Conservation (phyloP, 2,113 vertebrate species). For the Progne subis region DNA sequence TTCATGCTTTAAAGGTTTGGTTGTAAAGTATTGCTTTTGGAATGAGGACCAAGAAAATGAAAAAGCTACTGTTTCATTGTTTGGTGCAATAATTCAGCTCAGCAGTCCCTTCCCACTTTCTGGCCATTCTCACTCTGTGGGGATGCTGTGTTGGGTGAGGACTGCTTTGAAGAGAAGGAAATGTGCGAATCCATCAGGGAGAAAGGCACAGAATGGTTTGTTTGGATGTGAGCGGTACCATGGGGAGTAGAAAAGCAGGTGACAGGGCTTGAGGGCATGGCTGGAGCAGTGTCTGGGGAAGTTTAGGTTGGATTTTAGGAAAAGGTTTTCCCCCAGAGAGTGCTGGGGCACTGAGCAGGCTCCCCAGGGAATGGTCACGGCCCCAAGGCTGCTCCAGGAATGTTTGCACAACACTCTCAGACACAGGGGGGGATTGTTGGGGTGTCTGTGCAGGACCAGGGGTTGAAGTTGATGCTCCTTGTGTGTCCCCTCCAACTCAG, state of each 20-base stretch:
- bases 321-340: neutral
- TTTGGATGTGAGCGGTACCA: neutral
- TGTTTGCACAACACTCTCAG: neutral
- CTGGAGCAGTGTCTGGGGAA: neutral
- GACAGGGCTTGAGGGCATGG: neutral
- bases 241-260: neutral
- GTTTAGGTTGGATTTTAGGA: neutral
- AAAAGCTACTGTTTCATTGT: constrained; percentile 29
- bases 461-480: neutral
- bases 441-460: neutral
- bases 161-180: neutral
- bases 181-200: neutral
- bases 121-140: fast-evolving
- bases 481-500: neutral
- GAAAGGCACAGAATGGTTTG: neutral
- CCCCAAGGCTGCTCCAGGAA: neutral
- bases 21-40: constrained; percentile 52
- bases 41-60: constrained; percentile 17
- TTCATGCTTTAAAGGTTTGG: constrained; percentile 16
- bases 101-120: neutral
- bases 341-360: neutral
- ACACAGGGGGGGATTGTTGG: neutral
- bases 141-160: neutral
- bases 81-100: constrained; percentile 1
- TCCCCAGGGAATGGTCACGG: neutral